Evolutionary conservation across 2,113 vertebrate species (phyloP).

Genomic region (Pardalotus punctatus): DNA sequence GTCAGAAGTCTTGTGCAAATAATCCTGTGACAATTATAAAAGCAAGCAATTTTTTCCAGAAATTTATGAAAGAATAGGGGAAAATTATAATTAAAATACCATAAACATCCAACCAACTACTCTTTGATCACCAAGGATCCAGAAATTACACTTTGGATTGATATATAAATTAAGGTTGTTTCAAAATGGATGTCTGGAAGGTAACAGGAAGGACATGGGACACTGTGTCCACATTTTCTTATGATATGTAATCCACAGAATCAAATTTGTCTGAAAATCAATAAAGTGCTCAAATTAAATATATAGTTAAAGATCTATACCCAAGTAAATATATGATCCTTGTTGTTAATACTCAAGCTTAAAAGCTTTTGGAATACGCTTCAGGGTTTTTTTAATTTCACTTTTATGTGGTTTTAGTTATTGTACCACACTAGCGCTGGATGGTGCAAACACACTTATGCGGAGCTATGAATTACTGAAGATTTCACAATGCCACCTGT

Average conservation of each 20-base stretch:
- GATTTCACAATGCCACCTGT: neutral
- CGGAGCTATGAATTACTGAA: neutral
- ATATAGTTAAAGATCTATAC: neutral
- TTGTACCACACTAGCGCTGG: neutral
- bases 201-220: neutral
- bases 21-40: neutral
- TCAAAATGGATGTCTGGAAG: neutral
- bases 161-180: neutral
- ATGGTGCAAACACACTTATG: neutral
- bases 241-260: neutral
- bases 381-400: rapidly evolving
- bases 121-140: neutral
- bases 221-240: neutral
- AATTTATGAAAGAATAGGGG: neutral
- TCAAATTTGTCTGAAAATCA: neutral
- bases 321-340: neutral
- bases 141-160: neutral
- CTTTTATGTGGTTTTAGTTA: neutral
- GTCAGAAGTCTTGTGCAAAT: neutral
- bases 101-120: neutral
- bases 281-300: neutral
- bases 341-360: neutral
- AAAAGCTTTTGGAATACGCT: neutral
- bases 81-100: neutral
- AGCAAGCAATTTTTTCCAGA: neutral